Base-by-base conservation (phyloP, 2,797 vertebrate species). In the Phalanger gymnotis region DNA sequence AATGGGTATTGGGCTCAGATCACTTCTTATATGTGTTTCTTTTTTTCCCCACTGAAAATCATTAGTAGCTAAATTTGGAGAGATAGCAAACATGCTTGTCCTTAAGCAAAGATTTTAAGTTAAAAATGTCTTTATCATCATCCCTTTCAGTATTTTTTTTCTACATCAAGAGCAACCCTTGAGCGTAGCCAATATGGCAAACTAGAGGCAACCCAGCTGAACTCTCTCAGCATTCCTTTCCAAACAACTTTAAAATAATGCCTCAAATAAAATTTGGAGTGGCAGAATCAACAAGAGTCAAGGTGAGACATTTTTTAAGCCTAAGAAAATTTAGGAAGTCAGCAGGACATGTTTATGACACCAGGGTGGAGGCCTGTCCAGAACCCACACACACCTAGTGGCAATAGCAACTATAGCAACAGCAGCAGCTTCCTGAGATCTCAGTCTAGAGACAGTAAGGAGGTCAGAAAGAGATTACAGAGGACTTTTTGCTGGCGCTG, bases 11-110 rank as follows among this genome's bases (percentile, higher is more conserved):
- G 40, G n/a, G 3, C 25, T 87, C 73, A 87, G 40, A 87, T 11
- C 3, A 51, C 9, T 87, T 87, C 22, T 27, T 87, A 27, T 87
- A 87, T 87, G 40, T 51, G 40, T 47, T 19, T n/a, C 13, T n/a
- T 93, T 92, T 54, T 90, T 92, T 95, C 94, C 92, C 93, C 92
- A 58, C 1, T 13, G 54, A 94, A 95, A 94, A 93, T 91, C 73
- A 92, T 31, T 40, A 53, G 22, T 34, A 92, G 90, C 9, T 40
- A 19, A 95, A 89, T 90, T 81, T 91, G 93, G 40, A 47, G 22
- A 94, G 54, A 34, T 90, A 92, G n/a, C 6, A 57, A 10, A 31
- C 30, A 40, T 90, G 40, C 10, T 22, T 97, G 31, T 73, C 54
- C 61, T 22, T 47, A 73, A 53, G 25, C 27, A 87, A 93, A 54